Evolutionary conservation across 1,140 invertebrate species (phyloP).

Genomic region (Diabrotica virgifera): DNA sequence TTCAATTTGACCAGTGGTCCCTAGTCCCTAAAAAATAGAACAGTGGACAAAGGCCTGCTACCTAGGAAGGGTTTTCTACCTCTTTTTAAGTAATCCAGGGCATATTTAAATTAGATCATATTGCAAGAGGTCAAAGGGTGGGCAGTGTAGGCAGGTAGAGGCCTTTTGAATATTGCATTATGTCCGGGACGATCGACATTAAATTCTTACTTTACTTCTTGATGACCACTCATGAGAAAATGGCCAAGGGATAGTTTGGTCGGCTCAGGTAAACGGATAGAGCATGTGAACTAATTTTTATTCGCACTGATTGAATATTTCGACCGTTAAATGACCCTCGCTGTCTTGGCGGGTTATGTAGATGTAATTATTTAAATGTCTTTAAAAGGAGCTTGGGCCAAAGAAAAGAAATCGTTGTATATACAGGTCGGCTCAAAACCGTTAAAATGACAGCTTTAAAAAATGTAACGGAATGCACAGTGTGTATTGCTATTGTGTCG

Average conservation of each 20-base stretch:
- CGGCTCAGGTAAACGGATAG: constrained; percentile 5
- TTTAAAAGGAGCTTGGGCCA: no score
- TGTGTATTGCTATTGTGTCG: no score
- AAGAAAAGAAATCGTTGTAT: no score
- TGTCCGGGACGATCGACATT: not conserved
- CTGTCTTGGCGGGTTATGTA: no score
- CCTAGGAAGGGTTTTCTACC: constrained; percentile 8
- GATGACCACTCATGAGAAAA: constrained; percentile 15
- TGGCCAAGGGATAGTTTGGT: not conserved
- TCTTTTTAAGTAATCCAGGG: constrained; percentile 8
- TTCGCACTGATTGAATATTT: constrained; percentile 9
- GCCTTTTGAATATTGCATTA: not conserved
- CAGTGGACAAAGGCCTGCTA: constrained; percentile 12
- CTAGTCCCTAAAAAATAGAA: constrained; percentile 1
- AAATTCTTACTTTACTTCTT: not conserved
- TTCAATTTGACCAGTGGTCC: constrained; percentile 18
- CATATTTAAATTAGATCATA: constrained; percentile 24
- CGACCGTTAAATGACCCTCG: constrained; percentile 14
- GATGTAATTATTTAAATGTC: no score
- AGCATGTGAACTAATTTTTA: constrained; percentile 24
- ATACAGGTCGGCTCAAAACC: no score
- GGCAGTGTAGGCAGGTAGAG: constrained; percentile 17
- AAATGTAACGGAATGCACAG: not conserved
- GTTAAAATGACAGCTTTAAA: not conserved
- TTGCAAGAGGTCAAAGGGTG: constrained; percentile 21